These are phyloP conservation scores for Pyrrhopygopsis socrates DNA, from an alignment of 2,888 invertebrate genomes.

Conservation along the genomic window DNA sequence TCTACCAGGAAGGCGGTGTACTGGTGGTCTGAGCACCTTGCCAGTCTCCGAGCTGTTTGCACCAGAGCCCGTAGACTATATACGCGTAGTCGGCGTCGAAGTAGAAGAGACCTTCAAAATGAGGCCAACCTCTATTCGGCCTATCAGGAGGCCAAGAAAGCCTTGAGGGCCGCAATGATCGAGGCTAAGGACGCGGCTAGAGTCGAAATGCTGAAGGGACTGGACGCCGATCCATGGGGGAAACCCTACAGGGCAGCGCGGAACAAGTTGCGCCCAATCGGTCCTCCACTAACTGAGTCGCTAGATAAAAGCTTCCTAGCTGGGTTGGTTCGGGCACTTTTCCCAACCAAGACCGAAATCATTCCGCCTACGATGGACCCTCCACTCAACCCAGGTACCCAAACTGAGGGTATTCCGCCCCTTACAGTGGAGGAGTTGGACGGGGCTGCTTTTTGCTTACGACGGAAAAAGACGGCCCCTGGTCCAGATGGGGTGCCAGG, in stretches of 20 bases:
- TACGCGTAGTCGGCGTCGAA: constrained; percentile 30
- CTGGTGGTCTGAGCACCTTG: constrained; percentile 63
- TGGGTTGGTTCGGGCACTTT: constrained; percentile 11
- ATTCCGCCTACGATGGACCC: neutral
- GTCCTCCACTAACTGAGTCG: constrained; percentile 21
- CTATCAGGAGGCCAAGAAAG: constrained; percentile 29
- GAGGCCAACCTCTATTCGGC: constrained; percentile 40
- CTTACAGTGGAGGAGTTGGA: neutral
- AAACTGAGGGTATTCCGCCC: neutral
- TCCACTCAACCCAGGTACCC: neutral
- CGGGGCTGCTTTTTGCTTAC: neutral
- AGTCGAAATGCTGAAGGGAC: constrained; percentile 33
- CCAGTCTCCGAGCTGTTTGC: constrained; percentile 34
- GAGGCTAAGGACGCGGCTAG: constrained; percentile 40
- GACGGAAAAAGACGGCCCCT: neutral
- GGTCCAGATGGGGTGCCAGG: constrained; percentile 14
- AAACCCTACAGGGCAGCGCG: constrained; percentile 45
- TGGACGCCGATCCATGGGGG: constrained; percentile 53
- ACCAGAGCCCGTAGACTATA: constrained; percentile 23
- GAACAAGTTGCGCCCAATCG: constrained; percentile 8
- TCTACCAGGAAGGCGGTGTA: constrained; percentile 37
- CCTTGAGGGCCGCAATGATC: constrained; percentile 25
- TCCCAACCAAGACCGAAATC: constrained; percentile 8
- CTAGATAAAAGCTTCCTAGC: neutral
- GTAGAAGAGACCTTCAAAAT: constrained; percentile 41